Evolutionary conservation across 2,797 vertebrate species (phyloP).

Genomic region (Sebastiscus tertius): DNA sequence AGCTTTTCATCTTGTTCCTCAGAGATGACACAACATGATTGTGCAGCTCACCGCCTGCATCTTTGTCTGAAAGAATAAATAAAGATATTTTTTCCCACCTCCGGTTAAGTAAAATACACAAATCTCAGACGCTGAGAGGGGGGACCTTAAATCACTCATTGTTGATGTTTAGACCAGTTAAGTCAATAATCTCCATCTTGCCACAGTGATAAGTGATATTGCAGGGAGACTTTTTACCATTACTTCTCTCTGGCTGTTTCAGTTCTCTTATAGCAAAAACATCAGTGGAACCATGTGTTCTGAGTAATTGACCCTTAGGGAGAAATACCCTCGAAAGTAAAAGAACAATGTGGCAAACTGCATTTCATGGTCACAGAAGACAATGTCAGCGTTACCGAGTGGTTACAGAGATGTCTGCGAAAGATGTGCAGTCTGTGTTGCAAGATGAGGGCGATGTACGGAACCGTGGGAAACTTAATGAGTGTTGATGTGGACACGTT

Average conservation of each 20-base stretch:
- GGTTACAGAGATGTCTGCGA: conserved; percentile 14
- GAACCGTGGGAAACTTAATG: conserved; percentile 44
- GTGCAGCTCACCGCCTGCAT: conserved; percentile 22
- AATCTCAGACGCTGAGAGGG: conserved; percentile 24
- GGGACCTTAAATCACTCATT: conserved; percentile 57
- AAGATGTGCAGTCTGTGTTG: conserved; percentile 5
- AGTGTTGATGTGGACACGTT: conserved; percentile 13
- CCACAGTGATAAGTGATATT: conserved; percentile 72
- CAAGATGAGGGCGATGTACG: background rate
- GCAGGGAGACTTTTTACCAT: conserved; percentile 53
- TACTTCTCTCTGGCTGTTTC: conserved; percentile 46
- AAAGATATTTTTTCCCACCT: conserved; percentile 24
- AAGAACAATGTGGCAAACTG: conserved; percentile 59
- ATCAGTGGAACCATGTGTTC: conserved; percentile 46
- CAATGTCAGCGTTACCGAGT: conserved; percentile 9
- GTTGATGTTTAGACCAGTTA: conserved; percentile 78
- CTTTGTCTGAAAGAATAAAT: conserved; percentile 54
- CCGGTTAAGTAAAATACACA: conserved; percentile 69
- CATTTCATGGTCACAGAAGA: conserved; percentile 26
- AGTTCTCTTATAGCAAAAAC: conserved; percentile 56
- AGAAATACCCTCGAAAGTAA: conserved; percentile 14
- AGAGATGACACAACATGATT: conserved; percentile 14
- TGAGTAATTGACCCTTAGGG: conserved; percentile 44
- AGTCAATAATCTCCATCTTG: conserved; percentile 75
- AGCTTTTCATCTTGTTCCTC: conserved; percentile 49